These are phyloP conservation scores for Tor tambroides DNA, from an alignment of 2,113 vertebrate species.

Conservation along the genomic window DNA sequence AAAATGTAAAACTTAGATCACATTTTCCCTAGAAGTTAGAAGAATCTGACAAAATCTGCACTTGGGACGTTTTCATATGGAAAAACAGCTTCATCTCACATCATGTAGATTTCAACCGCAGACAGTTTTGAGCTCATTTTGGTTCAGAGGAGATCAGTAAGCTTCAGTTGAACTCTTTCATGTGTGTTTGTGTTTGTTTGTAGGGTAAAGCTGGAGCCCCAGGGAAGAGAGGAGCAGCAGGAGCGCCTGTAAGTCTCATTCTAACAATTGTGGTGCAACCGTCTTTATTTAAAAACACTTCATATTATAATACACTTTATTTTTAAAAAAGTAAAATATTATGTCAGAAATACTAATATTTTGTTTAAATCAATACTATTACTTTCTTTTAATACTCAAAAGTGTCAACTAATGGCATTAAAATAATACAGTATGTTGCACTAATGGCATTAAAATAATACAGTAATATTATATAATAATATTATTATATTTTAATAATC, in stretches of 20 bases:
- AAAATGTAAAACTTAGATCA: neutral
- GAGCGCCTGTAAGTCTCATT: conserved; percentile 81
- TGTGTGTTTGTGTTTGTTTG: conserved; percentile 39
- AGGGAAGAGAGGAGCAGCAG: conserved; percentile 86
- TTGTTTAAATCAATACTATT: neutral
- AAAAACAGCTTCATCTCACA: neutral
- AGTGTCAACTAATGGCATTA: neutral
- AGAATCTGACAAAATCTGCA: neutral
- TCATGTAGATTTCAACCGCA: neutral
- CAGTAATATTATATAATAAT: too few relatives aligned
- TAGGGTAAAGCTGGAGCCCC: conserved; percentile 90
- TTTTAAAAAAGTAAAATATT: too few relatives aligned
- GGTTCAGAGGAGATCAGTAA: neutral
- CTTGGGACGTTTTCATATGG: neutral
- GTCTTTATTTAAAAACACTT: too few relatives aligned
- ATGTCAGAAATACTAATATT: neutral
- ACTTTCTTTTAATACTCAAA: neutral
- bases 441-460: too few relatives aligned
- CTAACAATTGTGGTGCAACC: too few relatives aligned
- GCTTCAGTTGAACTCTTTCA: neutral
- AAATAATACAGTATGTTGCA: too few relatives aligned
- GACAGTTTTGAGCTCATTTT: neutral
- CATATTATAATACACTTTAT: too few relatives aligned
- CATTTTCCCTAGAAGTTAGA: neutral
- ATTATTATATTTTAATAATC: neutral